phyloP scores from a whole-genome alignment of 23 tunicate species.

The Botrylloides violaceus region DNA sequence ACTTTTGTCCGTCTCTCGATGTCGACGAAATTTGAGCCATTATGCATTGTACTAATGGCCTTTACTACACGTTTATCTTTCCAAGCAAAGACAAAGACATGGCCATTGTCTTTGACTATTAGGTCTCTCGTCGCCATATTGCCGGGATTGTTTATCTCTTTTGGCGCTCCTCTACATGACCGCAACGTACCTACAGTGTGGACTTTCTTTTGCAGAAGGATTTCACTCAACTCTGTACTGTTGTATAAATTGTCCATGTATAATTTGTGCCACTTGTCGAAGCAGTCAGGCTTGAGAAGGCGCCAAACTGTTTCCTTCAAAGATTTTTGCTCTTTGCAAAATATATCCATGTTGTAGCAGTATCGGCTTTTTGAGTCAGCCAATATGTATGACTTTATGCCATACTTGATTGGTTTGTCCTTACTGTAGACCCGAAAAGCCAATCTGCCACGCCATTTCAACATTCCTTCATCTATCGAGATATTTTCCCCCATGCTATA shows the following conservation, averaged over 20 bases:
- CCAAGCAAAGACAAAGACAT: constrained; percentile 1
- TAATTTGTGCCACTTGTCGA: constrained; percentile 14
- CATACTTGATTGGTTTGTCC: constrained; percentile 33
- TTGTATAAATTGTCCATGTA: constrained; percentile 40
- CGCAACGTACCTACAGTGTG: constrained; percentile 7
- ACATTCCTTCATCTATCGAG: constrained; percentile 37
- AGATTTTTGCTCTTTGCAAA: background rate
- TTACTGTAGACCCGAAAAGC: constrained; percentile 21
- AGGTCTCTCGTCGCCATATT: background rate
- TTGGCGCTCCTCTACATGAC: constrained; percentile 5
- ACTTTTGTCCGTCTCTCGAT: constrained; percentile 14
- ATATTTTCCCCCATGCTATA: constrained; percentile 33
- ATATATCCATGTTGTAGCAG: constrained; percentile 32
- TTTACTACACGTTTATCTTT: constrained; percentile 32
- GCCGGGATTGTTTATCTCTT: constrained; percentile 6
- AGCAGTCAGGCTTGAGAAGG: constrained; percentile 17
- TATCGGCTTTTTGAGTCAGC: constrained; percentile 25
- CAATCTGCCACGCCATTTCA: constrained; percentile 36
- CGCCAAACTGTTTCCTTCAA: constrained; percentile 27
- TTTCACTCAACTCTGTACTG: constrained; percentile 27
- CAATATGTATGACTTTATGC: constrained; percentile 37
- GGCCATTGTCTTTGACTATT: background rate
- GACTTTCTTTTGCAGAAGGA: constrained; percentile 10
- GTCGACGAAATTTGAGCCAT: constrained; percentile 5
- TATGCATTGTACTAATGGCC: constrained; percentile 34